A percentile compares a stretch with the other conserved stretches of the same genome.
phyloP scores from a whole-genome alignment of 64 coral and sea anemone species.

The Porites australiensis region DNA sequence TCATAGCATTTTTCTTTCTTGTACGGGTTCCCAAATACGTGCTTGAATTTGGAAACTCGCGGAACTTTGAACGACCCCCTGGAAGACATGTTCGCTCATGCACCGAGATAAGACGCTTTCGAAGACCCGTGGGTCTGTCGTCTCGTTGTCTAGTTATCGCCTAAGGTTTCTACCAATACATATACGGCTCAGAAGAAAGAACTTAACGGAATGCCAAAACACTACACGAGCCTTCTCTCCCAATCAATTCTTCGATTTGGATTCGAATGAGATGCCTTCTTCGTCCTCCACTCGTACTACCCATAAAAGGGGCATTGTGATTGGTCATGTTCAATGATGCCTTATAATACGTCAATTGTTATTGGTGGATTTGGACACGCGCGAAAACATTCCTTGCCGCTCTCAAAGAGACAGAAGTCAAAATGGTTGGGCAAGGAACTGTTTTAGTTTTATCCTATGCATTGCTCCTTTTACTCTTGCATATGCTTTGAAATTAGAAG shows the following conservation, averaged over 20 bases:
- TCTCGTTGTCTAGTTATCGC: conserved; percentile 3
- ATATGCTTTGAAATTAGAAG: background rate
- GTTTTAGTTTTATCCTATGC: conserved; percentile 9
- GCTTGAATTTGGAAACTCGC: conserved; percentile 89
- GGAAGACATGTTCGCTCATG: conserved; percentile 71
- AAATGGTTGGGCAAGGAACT: background rate
- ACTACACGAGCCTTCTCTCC: background rate
- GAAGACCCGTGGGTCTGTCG: background rate
- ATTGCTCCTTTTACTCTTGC: background rate
- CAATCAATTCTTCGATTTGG: background rate
- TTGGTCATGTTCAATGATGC: background rate
- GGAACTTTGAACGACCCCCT: conserved; percentile 81
- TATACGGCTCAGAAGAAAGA: background rate
- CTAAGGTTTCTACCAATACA: background rate
- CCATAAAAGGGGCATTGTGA: conserved; percentile 25
- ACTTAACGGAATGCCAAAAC: background rate
- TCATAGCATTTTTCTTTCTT: conserved; percentile 97
- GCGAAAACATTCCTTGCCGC: conserved; percentile 18
- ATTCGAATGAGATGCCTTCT: background rate
- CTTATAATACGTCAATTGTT: conserved; percentile 3
- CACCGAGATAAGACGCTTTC: background rate
- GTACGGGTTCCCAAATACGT: conserved; percentile 91
- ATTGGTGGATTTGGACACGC: conserved; percentile 42
- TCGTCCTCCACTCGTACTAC: background rate
- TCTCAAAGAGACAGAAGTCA: background rate